Percentiles rank a stretch among this genome's conserved stretches.
These are phyloP conservation scores for Conus ventricosus DNA, from an alignment of 1,140 invertebrate genomes.

Conservation along the genomic window DNA sequence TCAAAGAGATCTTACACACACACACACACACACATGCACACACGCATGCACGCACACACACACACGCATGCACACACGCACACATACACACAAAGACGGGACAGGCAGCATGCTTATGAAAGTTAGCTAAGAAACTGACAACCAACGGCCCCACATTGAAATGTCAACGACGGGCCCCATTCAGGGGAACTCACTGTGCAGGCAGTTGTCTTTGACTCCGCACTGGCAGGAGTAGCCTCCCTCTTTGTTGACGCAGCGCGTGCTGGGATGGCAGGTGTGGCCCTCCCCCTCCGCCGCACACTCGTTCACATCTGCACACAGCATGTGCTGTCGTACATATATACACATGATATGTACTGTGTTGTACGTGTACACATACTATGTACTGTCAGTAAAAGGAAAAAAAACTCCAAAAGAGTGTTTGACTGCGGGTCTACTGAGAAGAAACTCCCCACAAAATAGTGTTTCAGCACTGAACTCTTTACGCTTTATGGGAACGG, in stretches of 20 bases:
- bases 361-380: neutral
- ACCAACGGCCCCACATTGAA: too few relatives aligned
- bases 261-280: conserved; percentile 75
- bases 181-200: conserved; percentile 39
- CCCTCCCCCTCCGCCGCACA: conserved; percentile 83
- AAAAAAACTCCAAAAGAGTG: neutral
- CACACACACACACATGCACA: too few relatives aligned
- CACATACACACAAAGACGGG: neutral
- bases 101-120: neutral
- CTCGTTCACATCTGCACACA: conserved; percentile 87
- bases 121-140: too few relatives aligned
- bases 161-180: too few relatives aligned
- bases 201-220: conserved; percentile 40
- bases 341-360: neutral
- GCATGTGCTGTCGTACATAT: neutral
- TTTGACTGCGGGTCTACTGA: neutral
- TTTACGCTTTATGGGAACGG: too few relatives aligned
- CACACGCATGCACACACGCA: too few relatives aligned
- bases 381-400: neutral
- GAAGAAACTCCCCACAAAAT: too few relatives aligned
- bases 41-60: too few relatives aligned
- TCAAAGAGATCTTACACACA: too few relatives aligned
- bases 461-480: too few relatives aligned
- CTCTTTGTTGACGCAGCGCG: conserved; percentile 64
- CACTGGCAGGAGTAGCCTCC: conserved; percentile 67